Conservation (phyloP, 2,888 invertebrate genomes). For the Leptinotarsa peninsularis region DNA sequence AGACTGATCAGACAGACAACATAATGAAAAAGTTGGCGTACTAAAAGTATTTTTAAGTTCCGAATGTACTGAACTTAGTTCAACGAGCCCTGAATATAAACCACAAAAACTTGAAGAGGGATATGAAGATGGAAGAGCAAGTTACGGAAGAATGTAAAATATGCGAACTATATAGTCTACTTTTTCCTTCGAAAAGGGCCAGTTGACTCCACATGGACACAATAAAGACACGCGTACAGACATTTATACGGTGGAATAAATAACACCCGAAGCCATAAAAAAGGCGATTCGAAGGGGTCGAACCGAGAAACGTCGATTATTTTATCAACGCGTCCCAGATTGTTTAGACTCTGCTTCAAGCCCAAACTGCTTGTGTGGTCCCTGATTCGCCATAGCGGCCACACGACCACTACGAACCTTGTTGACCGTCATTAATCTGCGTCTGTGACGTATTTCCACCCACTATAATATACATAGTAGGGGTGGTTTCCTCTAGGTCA, state of each 20-base stretch:
- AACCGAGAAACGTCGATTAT: conserved; percentile 35
- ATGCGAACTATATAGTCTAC: too few species aligned
- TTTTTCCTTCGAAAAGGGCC: background rate
- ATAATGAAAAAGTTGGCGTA: too few species aligned
- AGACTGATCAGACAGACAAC: too few species aligned
- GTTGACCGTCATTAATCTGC: conserved; percentile 17
- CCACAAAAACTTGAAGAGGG: too few species aligned
- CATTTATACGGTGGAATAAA: conserved; percentile 11
- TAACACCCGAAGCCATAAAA: conserved; percentile 23
- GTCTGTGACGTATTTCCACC: background rate
- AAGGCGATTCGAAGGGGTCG: conserved; percentile 27
- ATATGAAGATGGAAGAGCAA: too few species aligned
- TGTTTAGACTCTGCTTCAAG: conserved; percentile 29
- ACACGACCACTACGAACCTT: conserved; percentile 1
- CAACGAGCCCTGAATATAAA: too few species aligned
- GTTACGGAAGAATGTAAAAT: too few species aligned
- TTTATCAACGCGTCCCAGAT: conserved; percentile 37
- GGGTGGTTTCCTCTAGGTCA: conserved; percentile 3
- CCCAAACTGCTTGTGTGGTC: conserved; percentile 38
- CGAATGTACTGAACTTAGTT: too few species aligned
- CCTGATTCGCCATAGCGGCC: conserved; percentile 1
- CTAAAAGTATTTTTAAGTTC: too few species aligned
- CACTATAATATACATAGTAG: conserved; percentile 1
- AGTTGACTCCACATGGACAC: background rate
- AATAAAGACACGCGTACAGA: background rate